These are phyloP conservation scores for Nephrotoma flavescens DNA, from an alignment of 2,888 invertebrate genomes.

Conservation along the genomic window DNA sequence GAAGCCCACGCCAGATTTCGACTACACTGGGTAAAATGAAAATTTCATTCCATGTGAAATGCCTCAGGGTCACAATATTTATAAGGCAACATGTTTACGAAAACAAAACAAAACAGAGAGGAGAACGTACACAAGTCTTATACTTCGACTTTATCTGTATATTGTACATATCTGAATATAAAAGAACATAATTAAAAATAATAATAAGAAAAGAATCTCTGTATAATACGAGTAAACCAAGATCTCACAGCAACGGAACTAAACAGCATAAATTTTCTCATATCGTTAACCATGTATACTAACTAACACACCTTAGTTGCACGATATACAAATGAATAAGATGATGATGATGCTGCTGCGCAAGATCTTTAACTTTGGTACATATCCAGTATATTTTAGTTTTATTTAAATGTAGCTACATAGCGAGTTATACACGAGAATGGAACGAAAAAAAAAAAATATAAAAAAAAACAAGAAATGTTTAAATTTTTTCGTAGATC, in stretches of 20 bases:
- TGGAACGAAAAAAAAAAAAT: not conserved
- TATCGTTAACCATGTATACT: not conserved
- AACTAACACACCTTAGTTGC: not conserved
- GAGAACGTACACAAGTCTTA: not conserved
- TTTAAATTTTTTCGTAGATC: not conserved
- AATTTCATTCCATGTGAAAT: not conserved
- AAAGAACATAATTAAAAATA: not conserved
- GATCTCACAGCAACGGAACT: not conserved
- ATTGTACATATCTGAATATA: not conserved
- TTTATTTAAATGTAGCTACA: not conserved
- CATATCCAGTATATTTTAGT: not conserved
- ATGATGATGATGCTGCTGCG: not conserved
- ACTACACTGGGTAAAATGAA: not conserved
- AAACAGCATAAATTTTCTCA: not conserved
- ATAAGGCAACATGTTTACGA: not conserved
- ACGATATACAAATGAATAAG: not conserved
- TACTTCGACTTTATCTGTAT: not conserved
- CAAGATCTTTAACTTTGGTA: not conserved
- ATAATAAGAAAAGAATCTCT: not conserved
- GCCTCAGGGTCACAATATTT: not conserved
- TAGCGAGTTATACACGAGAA: not conserved
- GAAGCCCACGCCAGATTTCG: not conserved
- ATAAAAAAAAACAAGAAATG: not conserved
- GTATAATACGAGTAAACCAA: not conserved
- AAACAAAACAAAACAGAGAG: not conserved